phyloP scores from a whole-genome alignment of 2,888 invertebrate species.

The Elgonia sp. region DNA sequence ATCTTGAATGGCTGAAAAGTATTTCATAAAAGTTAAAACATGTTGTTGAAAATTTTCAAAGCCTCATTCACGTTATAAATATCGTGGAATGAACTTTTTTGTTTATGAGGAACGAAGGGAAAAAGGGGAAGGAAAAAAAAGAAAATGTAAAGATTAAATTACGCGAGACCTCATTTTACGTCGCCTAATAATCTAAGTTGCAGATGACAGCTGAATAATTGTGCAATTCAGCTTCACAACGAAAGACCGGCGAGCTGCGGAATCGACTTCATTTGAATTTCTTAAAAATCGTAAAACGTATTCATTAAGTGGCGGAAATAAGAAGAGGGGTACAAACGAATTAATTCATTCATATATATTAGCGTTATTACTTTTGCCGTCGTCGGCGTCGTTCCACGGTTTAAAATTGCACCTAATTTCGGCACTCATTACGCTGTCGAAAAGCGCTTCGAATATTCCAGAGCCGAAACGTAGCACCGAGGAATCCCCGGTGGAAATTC shows the following conservation, averaged over 20 bases:
- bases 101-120: no score
- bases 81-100: no score
- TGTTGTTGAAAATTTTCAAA: no score
- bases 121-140: no score
- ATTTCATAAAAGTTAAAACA: no score
- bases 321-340: constrained; percentile 47
- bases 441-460: constrained; percentile 6
- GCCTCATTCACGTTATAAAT: no score
- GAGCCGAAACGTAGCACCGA: neutral
- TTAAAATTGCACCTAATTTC: constrained; percentile 47
- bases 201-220: constrained; percentile 62
- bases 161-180: constrained; percentile 9
- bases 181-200: constrained; percentile 50
- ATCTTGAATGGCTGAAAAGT: no score
- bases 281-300: constrained; percentile 56
- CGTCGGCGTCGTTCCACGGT: neutral
- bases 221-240: constrained; percentile 37
- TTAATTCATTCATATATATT: constrained; percentile 52
- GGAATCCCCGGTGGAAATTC: constrained; percentile 31
- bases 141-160: no score
- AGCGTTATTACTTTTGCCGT: constrained; percentile 31
- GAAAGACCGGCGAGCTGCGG: constrained; percentile 9
- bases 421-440: constrained; percentile 22
- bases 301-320: constrained; percentile 54
- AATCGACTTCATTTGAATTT: constrained; percentile 59